Conservation (phyloP, 2,797 vertebrate genomes). For the Acipenser transmontanus region DNA sequence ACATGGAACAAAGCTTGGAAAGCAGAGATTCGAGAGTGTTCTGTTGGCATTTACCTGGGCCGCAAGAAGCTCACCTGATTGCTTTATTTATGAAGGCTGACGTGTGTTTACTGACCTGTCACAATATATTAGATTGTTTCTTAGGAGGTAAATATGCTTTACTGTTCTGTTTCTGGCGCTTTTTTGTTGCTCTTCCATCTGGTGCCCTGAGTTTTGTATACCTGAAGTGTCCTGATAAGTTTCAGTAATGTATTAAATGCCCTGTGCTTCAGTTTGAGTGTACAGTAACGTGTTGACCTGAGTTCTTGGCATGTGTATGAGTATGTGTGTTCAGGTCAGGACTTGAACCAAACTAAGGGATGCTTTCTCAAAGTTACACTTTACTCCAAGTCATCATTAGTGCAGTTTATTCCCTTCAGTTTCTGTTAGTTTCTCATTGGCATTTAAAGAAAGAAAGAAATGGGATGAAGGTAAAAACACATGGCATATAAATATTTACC, state of each 20-base stretch:
- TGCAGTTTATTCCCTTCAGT: too few species aligned
- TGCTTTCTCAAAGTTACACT: too few species aligned
- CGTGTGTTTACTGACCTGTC: slow-evolving; percentile 57
- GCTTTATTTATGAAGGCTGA: slow-evolving; percentile 49
- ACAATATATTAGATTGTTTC: slow-evolving; percentile 47
- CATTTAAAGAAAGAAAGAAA: too few species aligned
- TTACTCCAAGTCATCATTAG: too few species aligned
- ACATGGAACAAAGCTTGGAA: not conserved
- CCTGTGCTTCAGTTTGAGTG: not conserved
- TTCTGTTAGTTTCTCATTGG: too few species aligned
- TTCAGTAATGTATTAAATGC: slow-evolving; percentile 32
- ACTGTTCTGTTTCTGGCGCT: slow-evolving; percentile 49
- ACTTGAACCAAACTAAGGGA: too few species aligned
- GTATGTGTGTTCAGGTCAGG: not conserved
- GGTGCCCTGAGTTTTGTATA: slow-evolving; percentile 35
- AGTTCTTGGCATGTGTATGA: not conserved
- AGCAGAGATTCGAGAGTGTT: not conserved
- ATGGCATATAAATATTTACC: too few species aligned
- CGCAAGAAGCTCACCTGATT: not conserved
- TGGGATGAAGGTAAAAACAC: too few species aligned
- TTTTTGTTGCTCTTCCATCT: slow-evolving; percentile 44
- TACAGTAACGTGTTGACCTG: slow-evolving; percentile 4
- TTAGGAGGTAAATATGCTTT: slow-evolving; percentile 50
- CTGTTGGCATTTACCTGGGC: not conserved
- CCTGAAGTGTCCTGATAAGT: slow-evolving; percentile 36